These are phyloP conservation scores for Myoxocephalus aenaeus DNA, from an alignment of 2,797 vertebrate species.

Conservation along the genomic window DNA sequence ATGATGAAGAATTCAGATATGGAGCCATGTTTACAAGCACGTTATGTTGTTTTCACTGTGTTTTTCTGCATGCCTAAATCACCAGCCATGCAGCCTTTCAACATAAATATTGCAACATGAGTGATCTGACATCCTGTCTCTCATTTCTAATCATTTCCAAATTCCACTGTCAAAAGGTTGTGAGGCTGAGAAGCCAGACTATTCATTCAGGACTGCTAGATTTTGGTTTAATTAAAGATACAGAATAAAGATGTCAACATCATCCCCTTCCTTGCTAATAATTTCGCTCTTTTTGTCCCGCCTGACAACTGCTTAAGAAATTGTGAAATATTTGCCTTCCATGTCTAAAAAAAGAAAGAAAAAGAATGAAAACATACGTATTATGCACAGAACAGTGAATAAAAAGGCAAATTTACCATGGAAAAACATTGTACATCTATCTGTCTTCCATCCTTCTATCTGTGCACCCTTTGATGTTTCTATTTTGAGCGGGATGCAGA, in stretches of 20 bases:
- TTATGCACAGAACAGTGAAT: background rate
- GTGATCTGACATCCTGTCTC: background rate
- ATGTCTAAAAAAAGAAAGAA: background rate
- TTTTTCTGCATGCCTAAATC: background rate
- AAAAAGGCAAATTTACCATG: background rate
- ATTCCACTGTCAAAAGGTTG: background rate
- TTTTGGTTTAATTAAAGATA: constrained; percentile 12
- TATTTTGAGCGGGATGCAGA: constrained; percentile 63
- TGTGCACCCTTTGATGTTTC: constrained; percentile 50
- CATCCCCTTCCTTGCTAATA: constrained; percentile 37
- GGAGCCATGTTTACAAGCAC: constrained; percentile 1
- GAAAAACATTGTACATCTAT: constrained; percentile 1
- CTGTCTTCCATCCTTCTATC: constrained; percentile 19
- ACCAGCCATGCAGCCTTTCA: background rate
- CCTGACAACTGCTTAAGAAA: constrained; percentile 16
- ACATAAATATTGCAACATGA: background rate
- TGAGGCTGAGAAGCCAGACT: background rate
- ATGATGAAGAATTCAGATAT: constrained; percentile 24
- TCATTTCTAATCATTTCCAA: constrained; percentile 11
- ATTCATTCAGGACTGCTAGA: constrained; percentile 17
- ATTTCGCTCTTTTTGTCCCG: constrained; percentile 17
- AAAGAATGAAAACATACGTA: background rate
- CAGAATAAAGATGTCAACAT: constrained; percentile 4
- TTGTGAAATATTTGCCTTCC: constrained; percentile 22
- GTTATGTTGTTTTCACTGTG: background rate